Conservation (phyloP, 2,113 vertebrate species). For the Willisornis vidua region DNA sequence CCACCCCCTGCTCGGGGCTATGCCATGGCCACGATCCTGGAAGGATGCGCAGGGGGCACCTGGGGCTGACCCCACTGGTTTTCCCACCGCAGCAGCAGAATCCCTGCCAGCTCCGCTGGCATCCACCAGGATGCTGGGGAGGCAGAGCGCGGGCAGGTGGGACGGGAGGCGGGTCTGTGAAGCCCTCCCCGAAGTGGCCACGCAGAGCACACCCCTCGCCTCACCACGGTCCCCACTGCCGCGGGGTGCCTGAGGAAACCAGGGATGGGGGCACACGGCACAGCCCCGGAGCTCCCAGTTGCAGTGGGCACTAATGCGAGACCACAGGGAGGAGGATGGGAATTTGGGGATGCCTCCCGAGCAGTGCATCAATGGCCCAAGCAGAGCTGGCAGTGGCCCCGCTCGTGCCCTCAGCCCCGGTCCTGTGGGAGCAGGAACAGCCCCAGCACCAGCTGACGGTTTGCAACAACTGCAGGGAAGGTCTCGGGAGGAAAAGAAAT, state of each 20-base stretch:
- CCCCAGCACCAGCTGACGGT: neutral
- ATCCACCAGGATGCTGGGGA: neutral
- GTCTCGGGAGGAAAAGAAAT: accelerated
- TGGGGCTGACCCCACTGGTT: neutral
- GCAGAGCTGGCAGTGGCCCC: neutral
- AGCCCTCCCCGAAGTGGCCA: neutral
- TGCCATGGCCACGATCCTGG: neutral
- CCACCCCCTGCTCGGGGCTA: accelerated
- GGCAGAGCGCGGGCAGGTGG: neutral
- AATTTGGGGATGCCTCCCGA: neutral
- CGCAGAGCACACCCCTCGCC: accelerated
- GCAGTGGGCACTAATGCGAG: no score
- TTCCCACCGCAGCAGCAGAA: neutral
- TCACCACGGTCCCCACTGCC: accelerated
- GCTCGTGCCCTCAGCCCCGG: accelerated
- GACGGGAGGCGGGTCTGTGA: neutral
- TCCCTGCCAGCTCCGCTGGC: neutral
- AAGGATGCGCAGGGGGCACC: neutral
- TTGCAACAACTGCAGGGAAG: neutral
- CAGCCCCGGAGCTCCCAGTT: neutral
- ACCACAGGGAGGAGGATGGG: neutral
- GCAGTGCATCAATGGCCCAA: accelerated
- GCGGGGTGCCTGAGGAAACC: no score
- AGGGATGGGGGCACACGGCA: accelerated
- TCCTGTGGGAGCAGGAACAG: accelerated